These are phyloP conservation scores for Collichthys lucidus DNA, from an alignment of 2,113 vertebrate genomes.

Conservation along the genomic window DNA sequence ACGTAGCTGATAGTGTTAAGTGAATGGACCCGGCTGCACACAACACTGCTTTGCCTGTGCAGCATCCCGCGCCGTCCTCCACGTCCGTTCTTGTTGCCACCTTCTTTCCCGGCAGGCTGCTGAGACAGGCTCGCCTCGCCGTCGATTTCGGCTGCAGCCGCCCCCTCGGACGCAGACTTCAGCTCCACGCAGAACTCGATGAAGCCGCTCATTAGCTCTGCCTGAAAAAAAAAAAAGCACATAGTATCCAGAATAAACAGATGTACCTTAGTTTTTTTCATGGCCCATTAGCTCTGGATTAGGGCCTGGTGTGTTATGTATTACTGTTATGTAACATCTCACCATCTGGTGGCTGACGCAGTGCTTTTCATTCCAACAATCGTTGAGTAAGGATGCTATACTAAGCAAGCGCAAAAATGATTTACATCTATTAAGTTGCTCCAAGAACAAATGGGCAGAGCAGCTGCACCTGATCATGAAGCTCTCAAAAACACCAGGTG, in stretches of 20 bases:
- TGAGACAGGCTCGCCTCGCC: constrained; percentile 53
- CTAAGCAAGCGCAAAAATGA: background rate
- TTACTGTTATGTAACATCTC: constrained; percentile 23
- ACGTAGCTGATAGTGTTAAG: constrained; percentile 93
- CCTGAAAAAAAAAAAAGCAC: constrained; percentile 73
- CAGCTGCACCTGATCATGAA: constrained; percentile 15
- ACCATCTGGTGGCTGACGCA: constrained; percentile 26
- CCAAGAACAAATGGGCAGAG: background rate
- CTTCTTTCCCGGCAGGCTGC: constrained; percentile 50
- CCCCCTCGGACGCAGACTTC: constrained; percentile 73
- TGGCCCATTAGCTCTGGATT: constrained; percentile 26
- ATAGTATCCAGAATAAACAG: background rate
- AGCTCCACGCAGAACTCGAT: constrained; percentile 95
- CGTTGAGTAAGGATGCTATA: background rate
- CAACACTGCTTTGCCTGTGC: constrained; percentile 88
- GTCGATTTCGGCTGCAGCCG: constrained; percentile 53
- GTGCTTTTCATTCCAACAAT: background rate
- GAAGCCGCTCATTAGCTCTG: constrained; percentile 92
- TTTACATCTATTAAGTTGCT: background rate
- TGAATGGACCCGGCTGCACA: constrained; percentile 89
- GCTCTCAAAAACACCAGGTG: constrained; percentile 18
- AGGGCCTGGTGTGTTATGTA: constrained; percentile 16
- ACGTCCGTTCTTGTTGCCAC: constrained; percentile 56
- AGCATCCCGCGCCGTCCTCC: constrained; percentile 84
- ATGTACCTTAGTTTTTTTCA: background rate